Evolutionary conservation across 1,140 invertebrate species (phyloP), one percentile per base, ranked within the genome.

Genomic region (Yoshiicerus persimilis): DNA sequence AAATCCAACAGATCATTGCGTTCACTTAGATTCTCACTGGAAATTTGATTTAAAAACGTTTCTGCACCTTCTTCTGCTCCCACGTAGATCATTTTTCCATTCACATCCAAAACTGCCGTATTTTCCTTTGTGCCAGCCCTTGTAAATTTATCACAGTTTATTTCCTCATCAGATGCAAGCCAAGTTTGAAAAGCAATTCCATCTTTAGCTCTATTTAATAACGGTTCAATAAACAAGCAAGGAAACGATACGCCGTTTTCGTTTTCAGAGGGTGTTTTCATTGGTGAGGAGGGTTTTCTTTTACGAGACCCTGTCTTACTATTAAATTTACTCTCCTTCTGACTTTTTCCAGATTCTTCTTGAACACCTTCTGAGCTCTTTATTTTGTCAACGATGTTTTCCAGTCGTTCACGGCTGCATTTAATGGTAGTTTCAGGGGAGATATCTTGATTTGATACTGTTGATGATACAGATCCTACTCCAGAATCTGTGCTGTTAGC

Each of bases 81-180:
- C 13, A 87, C 34, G 66, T 47, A 89, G 3, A 90, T 70, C 23
- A 89, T 80, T 80, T 90, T 90, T 62, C 89, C 89, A 86, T 90
- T 87, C 87, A 88, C 84, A 75, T 88, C 89, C 39, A 90, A 70
- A 70, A 90, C 38, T 56, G 89, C 89, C 20, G 88, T 77, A 77
- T 89, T 85, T 6, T 83, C 32, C 16, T 86, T 47, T 5, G 30
- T 34, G 20, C 20, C 20, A 27, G 27, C 3, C 16, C 70, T n/a
- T 84, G 39, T 20, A n/a, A 34, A 16, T 34, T 70, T 39, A 27
- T 86, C 47, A 20, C 20, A 56, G 39, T 32, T 11, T 10, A 10
- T 27, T 62, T 64, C 87, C 38, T 83, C 32, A 56, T 90, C 89
- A 27, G 39, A 25, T 16, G 39, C 41, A 20, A 86, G 32, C 27